Percentiles rank a stretch among this genome's conserved stretches.
Conservation (phyloP, 1,140 invertebrate genomes). For the Bombus cullumanus region DNA sequence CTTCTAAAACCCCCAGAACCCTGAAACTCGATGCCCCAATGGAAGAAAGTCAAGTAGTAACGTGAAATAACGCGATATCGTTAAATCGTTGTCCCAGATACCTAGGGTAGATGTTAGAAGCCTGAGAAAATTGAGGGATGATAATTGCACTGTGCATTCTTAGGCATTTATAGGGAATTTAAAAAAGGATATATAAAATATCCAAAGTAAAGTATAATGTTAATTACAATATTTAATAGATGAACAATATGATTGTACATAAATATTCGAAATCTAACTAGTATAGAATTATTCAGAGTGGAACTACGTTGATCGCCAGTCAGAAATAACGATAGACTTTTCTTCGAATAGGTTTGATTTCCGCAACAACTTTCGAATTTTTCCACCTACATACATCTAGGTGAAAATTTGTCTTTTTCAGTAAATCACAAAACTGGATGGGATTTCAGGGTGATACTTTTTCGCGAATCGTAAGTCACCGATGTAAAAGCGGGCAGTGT, state of each 20-base stretch:
- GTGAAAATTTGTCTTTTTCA: not conserved
- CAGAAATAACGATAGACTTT: not conserved
- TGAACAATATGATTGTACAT: not conserved
- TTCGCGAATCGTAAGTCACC: constrained; percentile 56
- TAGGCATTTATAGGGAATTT: not conserved
- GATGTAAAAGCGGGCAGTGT: constrained; percentile 53
- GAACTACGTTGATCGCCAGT: too few species aligned
- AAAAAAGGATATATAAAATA: not conserved
- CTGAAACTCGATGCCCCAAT: not conserved
- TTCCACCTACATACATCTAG: not conserved
- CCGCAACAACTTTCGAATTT: not conserved
- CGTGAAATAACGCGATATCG: not conserved
- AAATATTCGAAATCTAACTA: too few species aligned
- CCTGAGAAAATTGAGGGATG: not conserved
- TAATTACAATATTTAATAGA: not conserved
- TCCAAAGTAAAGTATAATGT: not conserved
- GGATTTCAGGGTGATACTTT: constrained; percentile 45
- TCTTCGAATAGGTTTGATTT: not conserved
- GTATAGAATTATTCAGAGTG: too few species aligned
- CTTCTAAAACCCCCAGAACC: constrained; percentile 23
- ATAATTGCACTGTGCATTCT: not conserved
- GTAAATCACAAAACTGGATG: constrained; percentile 40
- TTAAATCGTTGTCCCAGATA: not conserved
- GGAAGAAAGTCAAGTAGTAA: not conserved
- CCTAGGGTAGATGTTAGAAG: not conserved